Base-by-base conservation (phyloP, 1,140 invertebrate genomes). In the Hyphantria cunea region DNA sequence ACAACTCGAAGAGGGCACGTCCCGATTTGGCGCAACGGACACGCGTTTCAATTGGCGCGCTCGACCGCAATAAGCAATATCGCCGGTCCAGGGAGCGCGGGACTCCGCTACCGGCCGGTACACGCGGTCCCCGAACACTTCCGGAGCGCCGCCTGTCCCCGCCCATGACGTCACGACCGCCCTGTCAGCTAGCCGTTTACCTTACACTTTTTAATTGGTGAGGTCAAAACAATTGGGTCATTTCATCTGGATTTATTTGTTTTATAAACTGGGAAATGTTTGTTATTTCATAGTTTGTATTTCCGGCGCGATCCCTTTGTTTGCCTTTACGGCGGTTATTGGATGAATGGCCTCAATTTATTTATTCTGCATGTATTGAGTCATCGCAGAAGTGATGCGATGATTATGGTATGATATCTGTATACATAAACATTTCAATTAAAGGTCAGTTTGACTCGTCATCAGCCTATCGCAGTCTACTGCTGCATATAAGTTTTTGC, bases 161-260 rank as follows among this genome's bases (percentile, higher is more conserved):
- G 41, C 68, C 34, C 31, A 70, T 79, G 75, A 82, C 84, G 84
- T 81, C 79, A 85, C 76, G 39, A 70, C 78, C 71, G 75, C 74
- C 66, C 69, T 55, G 66, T 48, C 72, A 25, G 64, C 48, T 70
- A 33, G 45, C 45, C 77, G 71, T 84, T 84, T 86, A 88, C 83
- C 84, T 90, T 82, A 86, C 75, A 80, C 78, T 81, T 90, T 87
- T 88, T 90, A 87, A 90, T 90, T 88, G 83, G 82, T 74, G 82
- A 87, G 87, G 87, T 82, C 83, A 69, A 78, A 86, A 82, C 77
- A 90, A 90, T 88, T 88, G 82, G 87, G 84, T 90, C 83, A 74
- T 58, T 72, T 70, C 66, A 67, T 64, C 66, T 76, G 73, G 76
- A 83, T 80, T 84, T 86, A 78, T 72, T 81, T 84, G 66, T 76